Evolutionary conservation across 2,888 invertebrate genomes (phyloP).

Genomic region (Netelia inedita): DNA sequence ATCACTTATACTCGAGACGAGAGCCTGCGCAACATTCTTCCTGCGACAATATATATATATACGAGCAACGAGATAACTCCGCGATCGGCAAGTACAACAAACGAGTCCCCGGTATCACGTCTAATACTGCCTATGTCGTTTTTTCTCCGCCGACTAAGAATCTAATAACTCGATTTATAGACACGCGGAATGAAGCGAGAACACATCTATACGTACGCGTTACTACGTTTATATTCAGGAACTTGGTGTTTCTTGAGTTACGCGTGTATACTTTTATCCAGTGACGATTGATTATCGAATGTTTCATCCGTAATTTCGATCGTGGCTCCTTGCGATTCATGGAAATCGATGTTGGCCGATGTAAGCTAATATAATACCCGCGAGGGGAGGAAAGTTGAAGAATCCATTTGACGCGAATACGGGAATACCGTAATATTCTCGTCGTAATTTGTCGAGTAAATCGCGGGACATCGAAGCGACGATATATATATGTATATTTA

Average conservation of each 20-base stretch:
- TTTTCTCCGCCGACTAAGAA: slow-evolving; percentile 10
- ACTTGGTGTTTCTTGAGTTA: neutral
- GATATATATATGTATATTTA: slow-evolving; percentile 14
- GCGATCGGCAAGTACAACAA: slow-evolving; percentile 54
- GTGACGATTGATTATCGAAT: slow-evolving; percentile 7
- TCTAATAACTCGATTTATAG: slow-evolving; percentile 64
- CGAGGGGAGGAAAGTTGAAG: neutral
- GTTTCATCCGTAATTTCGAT: slow-evolving; percentile 5
- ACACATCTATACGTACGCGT: slow-evolving; percentile 39
- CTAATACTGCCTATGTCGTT: slow-evolving; percentile 33
- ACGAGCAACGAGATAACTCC: slow-evolving; percentile 37
- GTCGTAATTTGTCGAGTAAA: slow-evolving; percentile 48
- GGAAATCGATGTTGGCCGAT: neutral
- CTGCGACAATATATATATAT: neutral
- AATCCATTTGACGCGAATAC: slow-evolving; percentile 10
- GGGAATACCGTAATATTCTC: slow-evolving; percentile 32
- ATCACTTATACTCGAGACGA: slow-evolving; percentile 45
- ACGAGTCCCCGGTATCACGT: slow-evolving; percentile 11
- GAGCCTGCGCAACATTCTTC: slow-evolving; percentile 25
- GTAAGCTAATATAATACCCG: neutral
- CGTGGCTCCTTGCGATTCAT: neutral
- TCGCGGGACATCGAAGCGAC: slow-evolving; percentile 12
- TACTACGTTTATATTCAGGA: neutral
- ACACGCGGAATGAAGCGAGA: slow-evolving; percentile 61
- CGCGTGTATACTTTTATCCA: neutral